Base-by-base conservation (phyloP, 2,888 invertebrate species). In the Drosophila imparisetae region DNA sequence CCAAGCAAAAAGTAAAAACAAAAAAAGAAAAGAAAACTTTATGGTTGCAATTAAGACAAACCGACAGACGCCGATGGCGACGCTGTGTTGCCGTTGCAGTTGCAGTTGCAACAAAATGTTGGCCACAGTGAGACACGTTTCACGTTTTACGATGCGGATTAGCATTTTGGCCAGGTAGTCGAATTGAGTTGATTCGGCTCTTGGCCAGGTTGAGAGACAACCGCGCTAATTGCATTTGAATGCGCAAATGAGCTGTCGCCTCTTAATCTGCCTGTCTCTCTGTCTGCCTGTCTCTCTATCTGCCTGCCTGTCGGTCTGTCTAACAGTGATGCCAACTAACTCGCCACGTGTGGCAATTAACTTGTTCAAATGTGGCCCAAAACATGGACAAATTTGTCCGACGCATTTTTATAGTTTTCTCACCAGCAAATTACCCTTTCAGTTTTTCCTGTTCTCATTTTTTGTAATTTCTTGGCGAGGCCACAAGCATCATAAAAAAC, bases 141-240 rank as follows among this genome's bases (percentile, higher is more conserved):
- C 69, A 24, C 53, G 58, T 29, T 72, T 73, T 53, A 50, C 52
- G 52, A 66, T 55, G 62, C 40, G 72, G 78, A 77, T 77, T 77
- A 78, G 52, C 66, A 61, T 66, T 49, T 65, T 11, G 74, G 55
- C 34, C 65, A 69, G 69, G 69, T 66, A 79, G 67, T 13, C 7
- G 15, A 6, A 45, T 24, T 29, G 21, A 29, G 15, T 15, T 32
- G 49, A 24, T 36, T 32, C 21, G 36, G n/a, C 62, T 49, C 21
- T 34, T 36, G 55, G 55, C 27, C 60, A 42, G 75, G 45, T 36
- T 45, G 29, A 42, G 18, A 52, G 48, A 59, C 48, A 32, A 18
- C 40, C n/a, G 50, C 34, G 66, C 67, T 80, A 80, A 80, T 80
- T 83, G 76, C 80, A 72, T 75, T 80, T 52, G 72, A 83, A 80